phyloP scores from a whole-genome alignment of 1,140 invertebrate species.

The Papilio aristodemus region DNA sequence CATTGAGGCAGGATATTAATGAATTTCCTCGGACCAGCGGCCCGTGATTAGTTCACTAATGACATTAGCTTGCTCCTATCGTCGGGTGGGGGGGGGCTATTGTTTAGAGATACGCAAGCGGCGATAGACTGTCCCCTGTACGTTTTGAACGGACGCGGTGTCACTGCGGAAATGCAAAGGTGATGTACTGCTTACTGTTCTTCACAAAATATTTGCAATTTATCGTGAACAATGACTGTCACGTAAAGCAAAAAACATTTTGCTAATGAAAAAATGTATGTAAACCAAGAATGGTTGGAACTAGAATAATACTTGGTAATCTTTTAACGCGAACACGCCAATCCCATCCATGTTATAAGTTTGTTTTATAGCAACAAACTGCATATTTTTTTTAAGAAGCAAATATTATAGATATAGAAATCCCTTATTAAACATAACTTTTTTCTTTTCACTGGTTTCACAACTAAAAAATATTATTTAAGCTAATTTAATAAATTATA shows the following conservation, averaged over 20 bases:
- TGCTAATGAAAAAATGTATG: too few species aligned
- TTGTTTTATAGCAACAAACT: too few species aligned
- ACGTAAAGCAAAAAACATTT: neutral
- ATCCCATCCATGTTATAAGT: too few species aligned
- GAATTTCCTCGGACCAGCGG: slow-evolving; percentile 69
- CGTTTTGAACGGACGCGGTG: neutral
- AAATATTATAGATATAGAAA: too few species aligned
- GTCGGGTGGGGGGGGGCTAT: slow-evolving; percentile 46
- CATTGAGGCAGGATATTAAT: slow-evolving; percentile 73
- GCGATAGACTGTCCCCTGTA: slow-evolving; percentile 33
- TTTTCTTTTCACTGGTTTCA: too few species aligned
- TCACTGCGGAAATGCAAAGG: neutral
- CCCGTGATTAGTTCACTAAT: slow-evolving; percentile 72
- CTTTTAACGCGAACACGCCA: too few species aligned
- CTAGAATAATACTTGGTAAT: too few species aligned
- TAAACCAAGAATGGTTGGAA: too few species aligned
- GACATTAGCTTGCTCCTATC: slow-evolving; percentile 64
- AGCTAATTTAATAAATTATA: too few species aligned
- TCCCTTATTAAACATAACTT: too few species aligned
- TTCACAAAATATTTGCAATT: neutral
- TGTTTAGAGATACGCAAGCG: slow-evolving; percentile 47
- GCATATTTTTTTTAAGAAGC: too few species aligned
- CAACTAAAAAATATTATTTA: too few species aligned
- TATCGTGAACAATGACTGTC: neutral
- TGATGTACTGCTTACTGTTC: neutral